Evolutionary conservation across 2,113 vertebrate species (phyloP).

Genomic region (Tychaedon coryphoeus): DNA sequence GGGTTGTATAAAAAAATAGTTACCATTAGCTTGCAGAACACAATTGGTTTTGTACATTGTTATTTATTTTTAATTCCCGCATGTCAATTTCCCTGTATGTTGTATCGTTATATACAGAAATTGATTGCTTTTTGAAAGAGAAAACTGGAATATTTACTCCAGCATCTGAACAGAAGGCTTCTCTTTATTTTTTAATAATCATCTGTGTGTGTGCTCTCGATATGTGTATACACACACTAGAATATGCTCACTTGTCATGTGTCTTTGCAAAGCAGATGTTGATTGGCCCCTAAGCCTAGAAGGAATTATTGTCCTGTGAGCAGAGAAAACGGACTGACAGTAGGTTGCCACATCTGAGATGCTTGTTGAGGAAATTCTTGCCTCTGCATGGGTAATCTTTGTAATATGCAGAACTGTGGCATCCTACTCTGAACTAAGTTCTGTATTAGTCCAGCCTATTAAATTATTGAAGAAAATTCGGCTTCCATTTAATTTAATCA

Average conservation of each 20-base stretch:
- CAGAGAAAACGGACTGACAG: not conserved
- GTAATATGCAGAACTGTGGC: not conserved
- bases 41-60: not conserved
- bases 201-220: not conserved
- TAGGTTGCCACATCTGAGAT: not conserved
- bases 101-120: not conserved
- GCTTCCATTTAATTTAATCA: not conserved
- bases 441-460: not conserved
- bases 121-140: not conserved
- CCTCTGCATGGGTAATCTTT: not conserved
- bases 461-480: slow-evolving; percentile 11
- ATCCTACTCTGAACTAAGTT: not conserved
- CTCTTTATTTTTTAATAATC: not conserved
- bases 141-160: not conserved
- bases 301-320: slow-evolving; percentile 29
- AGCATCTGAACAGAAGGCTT: not conserved
- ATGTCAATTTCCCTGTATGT: not conserved
- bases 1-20: not conserved
- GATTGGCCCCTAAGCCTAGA: not conserved
- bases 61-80: not conserved
- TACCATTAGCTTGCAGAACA: not conserved
- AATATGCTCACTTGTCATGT: slow-evolving; percentile 10
- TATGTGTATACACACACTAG: not conserved
- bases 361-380: not conserved
- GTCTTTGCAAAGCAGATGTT: slow-evolving; percentile 31